Percentiles rank a stretch among this genome's conserved stretches.
phyloP scores from a whole-genome alignment of 2,797 vertebrate species.

The Okamejei kenojei region DNA sequence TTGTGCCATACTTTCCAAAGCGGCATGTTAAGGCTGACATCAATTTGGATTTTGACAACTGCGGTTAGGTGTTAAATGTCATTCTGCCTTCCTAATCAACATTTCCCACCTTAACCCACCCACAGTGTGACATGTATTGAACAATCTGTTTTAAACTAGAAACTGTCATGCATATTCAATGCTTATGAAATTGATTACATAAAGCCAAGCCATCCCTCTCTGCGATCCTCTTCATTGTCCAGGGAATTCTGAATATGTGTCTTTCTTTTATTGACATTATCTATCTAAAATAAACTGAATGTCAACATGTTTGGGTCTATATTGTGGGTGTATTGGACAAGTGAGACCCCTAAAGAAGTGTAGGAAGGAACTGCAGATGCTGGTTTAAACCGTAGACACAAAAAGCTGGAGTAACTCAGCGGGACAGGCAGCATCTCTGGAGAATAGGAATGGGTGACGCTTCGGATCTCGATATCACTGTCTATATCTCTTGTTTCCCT shows the following conservation, averaged over 20 bases:
- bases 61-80: not conserved
- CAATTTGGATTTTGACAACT: not conserved
- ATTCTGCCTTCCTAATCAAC: not conserved
- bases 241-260: not conserved
- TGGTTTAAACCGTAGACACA: no score
- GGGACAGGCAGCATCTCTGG: no score
- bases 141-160: not conserved
- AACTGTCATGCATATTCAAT: not conserved
- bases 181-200: not conserved
- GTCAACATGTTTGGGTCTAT: not conserved
- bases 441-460: no score
- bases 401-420: no score
- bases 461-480: no score
- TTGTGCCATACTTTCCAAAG: not conserved
- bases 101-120: not conserved
- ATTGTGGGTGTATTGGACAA: not conserved
- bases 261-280: not conserved
- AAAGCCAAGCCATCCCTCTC: not conserved
- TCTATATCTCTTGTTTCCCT: no score
- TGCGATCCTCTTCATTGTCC: not conserved
- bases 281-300: not conserved
- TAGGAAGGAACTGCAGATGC: no score
- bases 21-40: not conserved
- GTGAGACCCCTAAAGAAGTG: no score
- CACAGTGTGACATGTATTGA: not conserved